A percentile compares a stretch with the other conserved stretches of the same genome.
These are phyloP conservation scores for Phoeniculus purpureus DNA, from an alignment of 2,797 vertebrate species.

Conservation along the genomic window DNA sequence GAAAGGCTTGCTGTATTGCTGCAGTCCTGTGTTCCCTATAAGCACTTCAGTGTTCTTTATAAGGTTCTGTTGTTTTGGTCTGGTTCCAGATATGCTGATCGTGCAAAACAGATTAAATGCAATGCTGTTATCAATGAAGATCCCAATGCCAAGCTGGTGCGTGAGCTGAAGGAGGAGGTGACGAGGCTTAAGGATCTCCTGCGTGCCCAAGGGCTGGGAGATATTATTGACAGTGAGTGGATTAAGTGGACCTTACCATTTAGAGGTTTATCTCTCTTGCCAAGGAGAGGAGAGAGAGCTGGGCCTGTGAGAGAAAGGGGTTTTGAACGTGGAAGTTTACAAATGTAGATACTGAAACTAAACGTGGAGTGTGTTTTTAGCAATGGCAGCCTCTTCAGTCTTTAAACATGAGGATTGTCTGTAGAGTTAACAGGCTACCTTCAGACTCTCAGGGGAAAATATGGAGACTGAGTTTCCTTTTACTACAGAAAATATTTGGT, in stretches of 20 bases:
- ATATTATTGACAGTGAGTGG: constrained; percentile 98
- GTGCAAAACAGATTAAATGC: constrained; percentile 98
- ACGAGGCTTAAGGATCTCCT: constrained; percentile 93
- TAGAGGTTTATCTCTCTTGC: background rate
- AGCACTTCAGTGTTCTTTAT: accelerated
- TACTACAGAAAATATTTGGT: background rate
- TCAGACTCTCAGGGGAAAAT: background rate
- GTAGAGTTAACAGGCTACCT: background rate
- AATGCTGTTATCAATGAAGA: constrained; percentile 99
- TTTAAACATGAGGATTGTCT: background rate
- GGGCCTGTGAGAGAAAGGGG: background rate
- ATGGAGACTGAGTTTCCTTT: background rate
- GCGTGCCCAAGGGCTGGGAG: constrained; percentile 94
- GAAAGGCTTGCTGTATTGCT: background rate
- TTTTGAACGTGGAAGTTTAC: background rate
- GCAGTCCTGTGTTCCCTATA: background rate
- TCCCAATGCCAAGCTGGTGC: constrained; percentile 95
- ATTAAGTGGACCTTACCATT: constrained; percentile 15
- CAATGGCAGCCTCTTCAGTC: background rate
- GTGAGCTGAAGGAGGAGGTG: constrained; percentile 97
- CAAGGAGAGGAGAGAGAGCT: background rate
- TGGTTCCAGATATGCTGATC: constrained; percentile 90
- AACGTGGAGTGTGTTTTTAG: background rate
- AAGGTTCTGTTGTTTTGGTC: background rate
- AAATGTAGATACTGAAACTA: background rate